Evolutionary conservation across 1,140 invertebrate species (phyloP).

Genomic region (Telenomus remus): DNA sequence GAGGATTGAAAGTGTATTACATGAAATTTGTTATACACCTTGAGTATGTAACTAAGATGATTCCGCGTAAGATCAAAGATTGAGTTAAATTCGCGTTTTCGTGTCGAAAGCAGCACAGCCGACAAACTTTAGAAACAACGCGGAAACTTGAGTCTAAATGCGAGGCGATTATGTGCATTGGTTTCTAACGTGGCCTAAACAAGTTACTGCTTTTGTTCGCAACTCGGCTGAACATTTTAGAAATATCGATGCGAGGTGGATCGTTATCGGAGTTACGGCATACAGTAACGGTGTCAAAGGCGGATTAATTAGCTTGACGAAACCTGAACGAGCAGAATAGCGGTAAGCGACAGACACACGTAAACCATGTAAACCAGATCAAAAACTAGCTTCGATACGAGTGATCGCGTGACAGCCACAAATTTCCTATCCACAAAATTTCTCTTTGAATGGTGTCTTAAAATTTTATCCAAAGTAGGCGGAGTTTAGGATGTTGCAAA

Average conservation of each 20-base stretch:
- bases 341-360: slow-evolving; percentile 8
- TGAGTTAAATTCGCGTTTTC: slow-evolving; percentile 28
- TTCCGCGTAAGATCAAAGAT: slow-evolving; percentile 27
- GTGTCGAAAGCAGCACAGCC: slow-evolving; percentile 6
- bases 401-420: slow-evolving; percentile 31
- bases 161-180: slow-evolving; percentile 41
- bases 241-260: slow-evolving; percentile 37
- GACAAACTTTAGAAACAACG: slow-evolving; percentile 46
- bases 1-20: too few species aligned
- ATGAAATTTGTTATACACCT: too few species aligned
- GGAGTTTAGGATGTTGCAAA: neutral
- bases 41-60: slow-evolving; percentile 12
- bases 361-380: slow-evolving; percentile 21
- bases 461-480: slow-evolving; percentile 12
- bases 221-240: slow-evolving; percentile 49
- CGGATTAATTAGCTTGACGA: slow-evolving; percentile 60
- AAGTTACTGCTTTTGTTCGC: slow-evolving; percentile 50
- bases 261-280: slow-evolving; percentile 54
- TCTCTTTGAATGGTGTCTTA: slow-evolving; percentile 21
- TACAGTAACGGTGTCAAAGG: slow-evolving; percentile 54
- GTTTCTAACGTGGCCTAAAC: slow-evolving; percentile 41
- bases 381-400: slow-evolving; percentile 18
- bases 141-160: slow-evolving; percentile 33
- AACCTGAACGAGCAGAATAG: slow-evolving; percentile 21
- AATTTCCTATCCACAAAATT: slow-evolving; percentile 37